Evolutionary conservation across 1,140 invertebrate species (phyloP).

Genomic region (Diprion similis): DNA sequence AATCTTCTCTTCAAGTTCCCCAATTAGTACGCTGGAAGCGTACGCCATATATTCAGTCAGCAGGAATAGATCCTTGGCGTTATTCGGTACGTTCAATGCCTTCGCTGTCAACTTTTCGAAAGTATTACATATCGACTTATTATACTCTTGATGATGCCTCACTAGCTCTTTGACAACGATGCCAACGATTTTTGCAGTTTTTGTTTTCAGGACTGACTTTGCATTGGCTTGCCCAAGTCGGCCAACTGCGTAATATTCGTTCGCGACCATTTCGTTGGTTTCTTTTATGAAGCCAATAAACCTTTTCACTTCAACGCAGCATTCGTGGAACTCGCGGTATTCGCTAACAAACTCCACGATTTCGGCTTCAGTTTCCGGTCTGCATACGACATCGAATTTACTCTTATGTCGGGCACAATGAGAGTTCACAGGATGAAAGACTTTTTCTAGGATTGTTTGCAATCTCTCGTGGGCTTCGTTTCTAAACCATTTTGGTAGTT

Average conservation of each 20-base stretch:
- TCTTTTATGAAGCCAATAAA: constrained; percentile 42
- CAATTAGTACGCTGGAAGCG: constrained; percentile 53
- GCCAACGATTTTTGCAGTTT: constrained; percentile 36
- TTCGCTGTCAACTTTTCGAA: constrained; percentile 46
- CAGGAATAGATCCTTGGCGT: constrained; percentile 60
- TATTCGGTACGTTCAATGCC: constrained; percentile 55
- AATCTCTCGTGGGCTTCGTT: constrained; percentile 44
- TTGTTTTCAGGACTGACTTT: constrained; percentile 41
- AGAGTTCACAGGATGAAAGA: constrained; percentile 45
- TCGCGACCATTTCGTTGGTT: constrained; percentile 40
- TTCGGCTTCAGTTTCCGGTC: constrained; percentile 20
- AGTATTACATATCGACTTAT: constrained; percentile 44
- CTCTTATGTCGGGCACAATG: constrained; percentile 32
- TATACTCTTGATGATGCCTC: constrained; percentile 44
- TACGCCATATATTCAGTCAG: constrained; percentile 57
- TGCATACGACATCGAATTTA: constrained; percentile 32
- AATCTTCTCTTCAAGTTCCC: constrained; percentile 51
- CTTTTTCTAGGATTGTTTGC: constrained; percentile 35
- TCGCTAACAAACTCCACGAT: constrained; percentile 28
- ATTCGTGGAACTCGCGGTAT: constrained; percentile 38
- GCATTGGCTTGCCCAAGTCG: constrained; percentile 43
- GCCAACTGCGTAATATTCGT: constrained; percentile 47
- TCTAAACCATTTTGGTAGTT: constrained; percentile 51
- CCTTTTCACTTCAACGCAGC: constrained; percentile 39
- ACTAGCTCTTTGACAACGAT: constrained; percentile 43